phyloP scores from a whole-genome alignment of 2,888 invertebrate species.

The Orchestes rusci region DNA sequence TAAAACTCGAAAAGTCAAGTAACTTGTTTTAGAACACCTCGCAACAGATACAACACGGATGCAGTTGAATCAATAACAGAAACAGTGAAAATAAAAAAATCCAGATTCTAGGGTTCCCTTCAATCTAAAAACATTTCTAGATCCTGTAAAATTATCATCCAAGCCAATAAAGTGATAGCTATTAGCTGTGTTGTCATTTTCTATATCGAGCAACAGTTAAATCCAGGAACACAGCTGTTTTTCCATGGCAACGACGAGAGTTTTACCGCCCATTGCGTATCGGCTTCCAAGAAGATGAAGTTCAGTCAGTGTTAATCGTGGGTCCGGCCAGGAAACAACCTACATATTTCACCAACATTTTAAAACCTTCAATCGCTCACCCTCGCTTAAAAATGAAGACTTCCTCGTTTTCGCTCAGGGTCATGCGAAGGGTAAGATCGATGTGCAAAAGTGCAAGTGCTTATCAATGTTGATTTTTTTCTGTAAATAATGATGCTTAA shows the following conservation, averaged over 20 bases:
- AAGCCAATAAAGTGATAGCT: too few species aligned
- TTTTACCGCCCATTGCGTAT: conserved; percentile 15
- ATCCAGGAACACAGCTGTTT: conserved; percentile 16
- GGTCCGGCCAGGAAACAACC: conserved; percentile 23
- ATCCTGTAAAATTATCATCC: too few species aligned
- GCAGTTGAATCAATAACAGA: too few species aligned
- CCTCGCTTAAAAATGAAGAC: conserved; percentile 56
- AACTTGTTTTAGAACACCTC: too few species aligned
- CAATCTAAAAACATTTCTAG: too few species aligned
- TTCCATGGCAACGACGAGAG: conserved; percentile 19
- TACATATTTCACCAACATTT: neutral
- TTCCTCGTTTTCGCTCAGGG: conserved; percentile 68
- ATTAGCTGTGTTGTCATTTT: too few species aligned
- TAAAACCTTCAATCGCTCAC: conserved; percentile 4
- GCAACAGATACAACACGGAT: too few species aligned
- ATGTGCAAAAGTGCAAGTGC: too few species aligned
- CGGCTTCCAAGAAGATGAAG: conserved; percentile 7
- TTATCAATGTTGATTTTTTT: conserved; percentile 18
- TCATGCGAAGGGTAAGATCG: conserved; percentile 67
- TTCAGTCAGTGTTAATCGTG: conserved; percentile 30
- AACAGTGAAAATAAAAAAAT: too few species aligned
- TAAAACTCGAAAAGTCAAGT: too few species aligned
- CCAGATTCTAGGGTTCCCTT: too few species aligned
- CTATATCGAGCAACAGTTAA: conserved; percentile 15
- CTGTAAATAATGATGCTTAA: conserved; percentile 10